Percentiles rank a stretch among this genome's conserved stretches.
Conservation (phyloP, 2,888 invertebrate genomes). For the Netelia inedita region DNA sequence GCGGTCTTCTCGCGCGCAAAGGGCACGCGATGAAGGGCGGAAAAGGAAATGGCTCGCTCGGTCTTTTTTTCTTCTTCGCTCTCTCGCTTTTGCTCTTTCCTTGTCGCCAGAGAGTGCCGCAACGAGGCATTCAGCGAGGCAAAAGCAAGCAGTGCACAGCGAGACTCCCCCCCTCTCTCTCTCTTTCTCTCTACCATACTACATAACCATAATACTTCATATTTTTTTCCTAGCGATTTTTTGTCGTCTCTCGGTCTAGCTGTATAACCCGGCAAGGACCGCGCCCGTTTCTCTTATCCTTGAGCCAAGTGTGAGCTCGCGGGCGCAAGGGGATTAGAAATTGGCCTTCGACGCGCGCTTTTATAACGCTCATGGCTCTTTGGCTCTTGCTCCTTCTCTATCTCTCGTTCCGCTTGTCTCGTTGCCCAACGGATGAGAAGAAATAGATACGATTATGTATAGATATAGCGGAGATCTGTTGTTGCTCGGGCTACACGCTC, state of each 20-base stretch:
- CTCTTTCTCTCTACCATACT: constrained; percentile 46
- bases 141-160: constrained; percentile 37
- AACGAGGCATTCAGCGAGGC: constrained; percentile 29
- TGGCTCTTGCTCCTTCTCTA: constrained; percentile 50
- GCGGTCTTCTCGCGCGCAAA: constrained; percentile 34
- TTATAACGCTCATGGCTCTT: constrained; percentile 69
- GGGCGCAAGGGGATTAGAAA: constrained; percentile 80
- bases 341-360: constrained; percentile 79
- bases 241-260: constrained; percentile 63
- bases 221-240: constrained; percentile 74
- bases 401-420: constrained; percentile 35
- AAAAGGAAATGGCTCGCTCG: constrained; percentile 66
- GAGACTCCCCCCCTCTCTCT: constrained; percentile 54
- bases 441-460: constrained; percentile 49
- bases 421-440: constrained; percentile 59
- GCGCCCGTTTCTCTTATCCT: constrained; percentile 79
- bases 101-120: constrained; percentile 48
- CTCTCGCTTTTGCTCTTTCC: constrained; percentile 53
- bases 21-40: constrained; percentile 60
- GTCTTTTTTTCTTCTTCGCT: constrained; percentile 43
- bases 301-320: constrained; percentile 69
- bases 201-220: constrained; percentile 61
- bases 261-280: constrained; percentile 70
- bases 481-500: too few species aligned
- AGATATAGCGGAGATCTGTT: constrained; percentile 1